A percentile compares a stretch with the other conserved stretches of the same genome.
phyloP scores from a whole-genome alignment of 2,888 invertebrate genomes.

The Eupeodes latifasciatus region DNA sequence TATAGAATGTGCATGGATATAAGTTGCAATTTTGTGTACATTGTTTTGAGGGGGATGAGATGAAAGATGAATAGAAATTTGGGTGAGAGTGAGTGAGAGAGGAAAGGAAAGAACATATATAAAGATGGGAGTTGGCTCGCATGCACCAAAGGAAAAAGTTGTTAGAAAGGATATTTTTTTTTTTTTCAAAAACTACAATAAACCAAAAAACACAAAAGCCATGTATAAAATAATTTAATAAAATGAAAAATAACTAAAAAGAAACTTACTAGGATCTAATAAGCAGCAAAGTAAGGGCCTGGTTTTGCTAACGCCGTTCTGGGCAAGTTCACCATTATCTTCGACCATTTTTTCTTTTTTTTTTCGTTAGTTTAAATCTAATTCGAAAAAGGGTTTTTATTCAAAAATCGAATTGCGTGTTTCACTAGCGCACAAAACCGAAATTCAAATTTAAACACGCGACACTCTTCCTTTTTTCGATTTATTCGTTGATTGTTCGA shows the following conservation, averaged over 20 bases:
- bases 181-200: neutral
- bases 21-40: slow-evolving; percentile 65
- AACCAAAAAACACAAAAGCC: neutral
- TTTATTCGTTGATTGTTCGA: slow-evolving; percentile 15
- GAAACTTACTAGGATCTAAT: slow-evolving; percentile 84
- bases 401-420: slow-evolving; percentile 7
- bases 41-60: slow-evolving; percentile 79
- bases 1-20: neutral
- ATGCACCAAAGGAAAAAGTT: slow-evolving; percentile 27
- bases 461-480: neutral
- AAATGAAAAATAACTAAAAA: slow-evolving; percentile 45
- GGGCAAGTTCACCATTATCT: slow-evolving; percentile 80
- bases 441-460: slow-evolving; percentile 28
- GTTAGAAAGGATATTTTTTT: neutral
- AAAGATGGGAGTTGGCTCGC: slow-evolving; percentile 58
- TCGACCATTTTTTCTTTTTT: slow-evolving; percentile 78
- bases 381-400: slow-evolving; percentile 4
- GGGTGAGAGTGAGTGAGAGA: slow-evolving; percentile 31
- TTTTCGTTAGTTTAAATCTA: slow-evolving; percentile 15
- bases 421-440: slow-evolving; percentile 28
- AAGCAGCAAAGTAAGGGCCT: slow-evolving; percentile 83
- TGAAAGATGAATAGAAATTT: slow-evolving; percentile 19
- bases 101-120: slow-evolving; percentile 38
- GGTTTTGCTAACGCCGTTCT: slow-evolving; percentile 83
- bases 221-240: slow-evolving; percentile 32